Conservation (phyloP, 2,797 vertebrate genomes). For the Chlorospingus semifuscus region DNA sequence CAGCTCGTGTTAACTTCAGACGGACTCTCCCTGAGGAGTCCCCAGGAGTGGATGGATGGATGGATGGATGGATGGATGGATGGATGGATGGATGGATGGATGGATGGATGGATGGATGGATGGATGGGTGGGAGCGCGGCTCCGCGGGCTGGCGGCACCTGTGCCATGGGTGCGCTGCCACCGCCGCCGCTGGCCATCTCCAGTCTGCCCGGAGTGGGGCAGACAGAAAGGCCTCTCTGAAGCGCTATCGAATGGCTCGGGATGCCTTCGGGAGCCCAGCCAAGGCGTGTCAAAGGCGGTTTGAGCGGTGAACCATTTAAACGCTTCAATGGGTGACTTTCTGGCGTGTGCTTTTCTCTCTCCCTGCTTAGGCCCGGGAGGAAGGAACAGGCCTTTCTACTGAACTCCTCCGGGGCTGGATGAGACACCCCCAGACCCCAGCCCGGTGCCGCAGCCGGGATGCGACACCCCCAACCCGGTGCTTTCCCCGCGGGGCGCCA, state of each 20-base stretch:
- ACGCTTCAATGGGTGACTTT: slow-evolving; percentile 13
- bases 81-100: no score
- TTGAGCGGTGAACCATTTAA: slow-evolving; percentile 38
- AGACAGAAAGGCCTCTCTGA: neutral
- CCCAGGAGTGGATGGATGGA: neutral
- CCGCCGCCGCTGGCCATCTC: neutral
- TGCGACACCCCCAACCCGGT: neutral
- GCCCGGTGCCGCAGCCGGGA: neutral
- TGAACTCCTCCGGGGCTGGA: neutral
- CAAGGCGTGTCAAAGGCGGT: slow-evolving; percentile 52
- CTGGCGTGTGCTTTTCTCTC: neutral
- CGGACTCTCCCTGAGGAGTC: neutral
- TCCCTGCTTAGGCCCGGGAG: neutral
- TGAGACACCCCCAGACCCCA: neutral
- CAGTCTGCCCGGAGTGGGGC: neutral
- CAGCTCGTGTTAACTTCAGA: neutral
- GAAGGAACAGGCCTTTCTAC: neutral
- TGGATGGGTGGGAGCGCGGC: neutral
- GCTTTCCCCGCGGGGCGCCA: neutral
- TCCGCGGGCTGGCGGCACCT: neutral
- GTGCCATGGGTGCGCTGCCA: neutral
- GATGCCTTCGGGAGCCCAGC: slow-evolving; percentile 43
- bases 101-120: no score
- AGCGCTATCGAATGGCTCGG: slow-evolving; percentile 15
- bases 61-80: no score